Conservation (phyloP, 2,888 invertebrate species). For the Pollenia amentaria region DNA sequence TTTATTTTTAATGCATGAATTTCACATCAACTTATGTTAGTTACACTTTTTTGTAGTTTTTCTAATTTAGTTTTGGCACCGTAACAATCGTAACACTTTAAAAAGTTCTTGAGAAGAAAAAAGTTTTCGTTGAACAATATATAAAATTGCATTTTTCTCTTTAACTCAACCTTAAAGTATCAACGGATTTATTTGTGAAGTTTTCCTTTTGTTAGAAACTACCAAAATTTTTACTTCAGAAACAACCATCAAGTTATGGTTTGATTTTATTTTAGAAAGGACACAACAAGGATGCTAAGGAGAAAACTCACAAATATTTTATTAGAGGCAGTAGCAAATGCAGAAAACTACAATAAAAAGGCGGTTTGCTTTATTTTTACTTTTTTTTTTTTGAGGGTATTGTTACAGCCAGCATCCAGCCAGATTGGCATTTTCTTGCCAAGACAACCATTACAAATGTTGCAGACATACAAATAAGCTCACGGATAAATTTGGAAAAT, state of each 20-base stretch:
- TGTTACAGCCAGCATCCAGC: slow-evolving; percentile 39
- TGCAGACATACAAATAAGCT: slow-evolving; percentile 28
- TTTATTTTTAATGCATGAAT: background rate
- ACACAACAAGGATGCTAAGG: background rate
- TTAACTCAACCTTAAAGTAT: slow-evolving; percentile 65
- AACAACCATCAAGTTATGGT: slow-evolving; percentile 36
- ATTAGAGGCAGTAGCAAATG: slow-evolving; percentile 13
- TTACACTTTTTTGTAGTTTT: slow-evolving; percentile 43
- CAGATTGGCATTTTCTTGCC: slow-evolving; percentile 57
- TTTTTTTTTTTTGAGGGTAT: slow-evolving; percentile 2
- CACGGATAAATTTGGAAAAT: slow-evolving; percentile 36
- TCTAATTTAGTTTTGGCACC: slow-evolving; percentile 55
- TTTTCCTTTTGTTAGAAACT: slow-evolving; percentile 59
- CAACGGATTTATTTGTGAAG: slow-evolving; percentile 71
- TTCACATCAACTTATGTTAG: slow-evolving; percentile 27
- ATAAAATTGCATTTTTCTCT: slow-evolving; percentile 55
- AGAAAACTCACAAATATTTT: background rate
- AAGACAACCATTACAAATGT: slow-evolving; percentile 67
- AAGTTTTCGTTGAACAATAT: slow-evolving; percentile 6
- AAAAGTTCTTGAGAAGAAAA: slow-evolving; percentile 34
- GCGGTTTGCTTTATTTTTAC: slow-evolving; percentile 15
- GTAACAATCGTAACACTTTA: slow-evolving; percentile 64
- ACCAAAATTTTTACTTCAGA: slow-evolving; percentile 1
- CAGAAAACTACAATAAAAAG: slow-evolving; percentile 63
- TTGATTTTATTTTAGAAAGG: slow-evolving; percentile 44